Evolutionary conservation across 2,113 vertebrate genomes (phyloP).

Genomic region (Hymenochirus boettgeri): DNA sequence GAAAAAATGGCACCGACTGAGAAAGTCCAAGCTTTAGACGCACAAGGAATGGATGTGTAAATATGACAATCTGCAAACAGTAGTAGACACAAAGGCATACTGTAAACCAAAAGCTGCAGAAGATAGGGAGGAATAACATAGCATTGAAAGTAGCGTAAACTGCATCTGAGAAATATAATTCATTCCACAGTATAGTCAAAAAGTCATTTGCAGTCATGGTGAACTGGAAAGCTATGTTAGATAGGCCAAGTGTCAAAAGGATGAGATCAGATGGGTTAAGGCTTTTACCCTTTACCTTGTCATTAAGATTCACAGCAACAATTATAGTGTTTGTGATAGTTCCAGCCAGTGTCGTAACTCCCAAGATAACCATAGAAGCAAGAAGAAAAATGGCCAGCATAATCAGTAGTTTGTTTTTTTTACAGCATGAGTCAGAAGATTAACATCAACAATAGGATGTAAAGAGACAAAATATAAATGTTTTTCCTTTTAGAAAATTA

Average conservation of each 20-base stretch:
- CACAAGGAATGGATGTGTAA: constrained; percentile 39
- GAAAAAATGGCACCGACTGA: constrained; percentile 25
- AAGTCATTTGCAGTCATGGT: constrained; percentile 28
- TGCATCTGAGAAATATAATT: constrained; percentile 11
- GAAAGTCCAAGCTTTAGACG: constrained; percentile 35
- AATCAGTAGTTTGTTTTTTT: too few species aligned
- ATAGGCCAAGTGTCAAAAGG: constrained; percentile 14
- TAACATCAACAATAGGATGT: too few species aligned
- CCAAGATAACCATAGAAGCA: constrained; percentile 15
- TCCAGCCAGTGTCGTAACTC: constrained; percentile 4
- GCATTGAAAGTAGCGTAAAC: constrained; percentile 18
- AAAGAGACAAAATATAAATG: too few species aligned
- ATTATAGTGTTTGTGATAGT: constrained; percentile 23
- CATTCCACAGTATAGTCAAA: constrained; percentile 5
- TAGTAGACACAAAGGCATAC: constrained; percentile 51
- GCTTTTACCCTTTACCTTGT: constrained; percentile 15
- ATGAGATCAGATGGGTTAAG: constrained; percentile 27
- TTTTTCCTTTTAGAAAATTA: too few species aligned
- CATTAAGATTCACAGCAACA: constrained; percentile 10
- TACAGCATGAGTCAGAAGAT: too few species aligned
- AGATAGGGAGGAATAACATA: constrained; percentile 40
- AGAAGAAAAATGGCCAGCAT: constrained; percentile 21
- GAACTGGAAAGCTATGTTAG: constrained; percentile 23
- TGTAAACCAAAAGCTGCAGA: constrained; percentile 42
- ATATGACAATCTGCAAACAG: constrained; percentile 45